phyloP scores from a whole-genome alignment of 2,797 vertebrate genomes.

The Bryconaethiops microstoma region DNA sequence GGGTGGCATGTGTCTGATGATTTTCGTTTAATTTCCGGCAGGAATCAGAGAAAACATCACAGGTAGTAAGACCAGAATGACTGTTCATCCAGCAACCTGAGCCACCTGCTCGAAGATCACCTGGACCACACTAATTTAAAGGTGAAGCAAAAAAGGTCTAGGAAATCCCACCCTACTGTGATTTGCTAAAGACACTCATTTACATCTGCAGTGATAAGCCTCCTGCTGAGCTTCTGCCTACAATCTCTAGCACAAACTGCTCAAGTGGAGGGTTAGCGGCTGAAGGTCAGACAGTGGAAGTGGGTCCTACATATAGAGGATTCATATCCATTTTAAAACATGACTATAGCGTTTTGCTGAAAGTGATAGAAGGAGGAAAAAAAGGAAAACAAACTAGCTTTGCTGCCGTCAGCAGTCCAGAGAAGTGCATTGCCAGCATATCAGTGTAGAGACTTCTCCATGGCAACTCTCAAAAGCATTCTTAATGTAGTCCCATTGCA shows the following conservation, averaged over 20 bases:
- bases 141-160: not conserved
- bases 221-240: not conserved
- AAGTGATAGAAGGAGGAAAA: constrained; percentile 34
- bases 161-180: not conserved
- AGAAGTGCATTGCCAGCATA: constrained; percentile 60
- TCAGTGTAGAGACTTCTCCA: constrained; percentile 20
- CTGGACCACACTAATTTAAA: not conserved
- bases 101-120: not conserved
- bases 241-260: not conserved
- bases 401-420: constrained; percentile 58
- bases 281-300: not conserved
- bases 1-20: constrained; percentile 14
- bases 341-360: constrained; percentile 10
- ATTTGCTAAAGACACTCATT: not conserved
- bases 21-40: constrained; percentile 16
- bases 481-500: constrained; percentile 26
- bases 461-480: constrained; percentile 25
- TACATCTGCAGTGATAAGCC: not conserved
- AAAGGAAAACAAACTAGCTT: constrained; percentile 39
- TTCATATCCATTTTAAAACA: constrained; percentile 46
- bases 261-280: not conserved
- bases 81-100: not conserved
- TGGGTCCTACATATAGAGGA: constrained; percentile 37
- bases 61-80: not conserved
- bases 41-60: constrained; percentile 26